These are phyloP conservation scores for Hedychridium roseum DNA, from an alignment of 2,888 invertebrate genomes.

Conservation along the genomic window DNA sequence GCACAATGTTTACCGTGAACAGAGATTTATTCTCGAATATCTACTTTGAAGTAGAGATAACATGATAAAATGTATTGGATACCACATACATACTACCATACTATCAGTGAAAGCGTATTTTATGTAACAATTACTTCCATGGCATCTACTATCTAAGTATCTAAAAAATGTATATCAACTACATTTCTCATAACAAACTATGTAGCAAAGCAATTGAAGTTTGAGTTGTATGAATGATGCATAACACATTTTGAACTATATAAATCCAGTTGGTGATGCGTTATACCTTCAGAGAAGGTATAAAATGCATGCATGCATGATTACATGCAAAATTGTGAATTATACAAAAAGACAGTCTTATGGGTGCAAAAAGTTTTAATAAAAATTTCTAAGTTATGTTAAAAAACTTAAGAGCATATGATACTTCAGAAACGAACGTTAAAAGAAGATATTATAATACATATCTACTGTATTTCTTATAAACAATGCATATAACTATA, in stretches of 20 bases:
- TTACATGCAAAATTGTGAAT: constrained; percentile 33
- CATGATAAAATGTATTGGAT: constrained; percentile 40
- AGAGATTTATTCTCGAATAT: constrained; percentile 57
- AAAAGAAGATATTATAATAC: too few species aligned
- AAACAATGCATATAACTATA: constrained; percentile 1
- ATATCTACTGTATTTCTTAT: constrained; percentile 11
- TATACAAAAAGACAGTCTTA: constrained; percentile 20
- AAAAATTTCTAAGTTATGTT: too few species aligned
- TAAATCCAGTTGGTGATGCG: too few species aligned
- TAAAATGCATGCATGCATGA: constrained; percentile 38
- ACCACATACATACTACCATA: constrained; percentile 14
- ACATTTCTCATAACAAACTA: not conserved
- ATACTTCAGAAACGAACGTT: too few species aligned
- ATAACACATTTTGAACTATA: too few species aligned
- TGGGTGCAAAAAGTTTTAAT: constrained; percentile 16
- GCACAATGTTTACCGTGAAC: constrained; percentile 57
- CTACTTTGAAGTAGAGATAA: constrained; percentile 49
- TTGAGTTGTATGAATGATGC: too few species aligned
- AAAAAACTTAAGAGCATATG: too few species aligned
- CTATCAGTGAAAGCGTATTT: constrained; percentile 17
- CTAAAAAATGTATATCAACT: constrained; percentile 8
- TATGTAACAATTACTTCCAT: constrained; percentile 9
- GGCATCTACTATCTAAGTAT: constrained; percentile 5
- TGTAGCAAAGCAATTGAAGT: constrained; percentile 19
- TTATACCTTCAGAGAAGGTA: too few species aligned